phyloP scores from a whole-genome alignment of 2,888 invertebrate species.

The Stramonita haemastoma region DNA sequence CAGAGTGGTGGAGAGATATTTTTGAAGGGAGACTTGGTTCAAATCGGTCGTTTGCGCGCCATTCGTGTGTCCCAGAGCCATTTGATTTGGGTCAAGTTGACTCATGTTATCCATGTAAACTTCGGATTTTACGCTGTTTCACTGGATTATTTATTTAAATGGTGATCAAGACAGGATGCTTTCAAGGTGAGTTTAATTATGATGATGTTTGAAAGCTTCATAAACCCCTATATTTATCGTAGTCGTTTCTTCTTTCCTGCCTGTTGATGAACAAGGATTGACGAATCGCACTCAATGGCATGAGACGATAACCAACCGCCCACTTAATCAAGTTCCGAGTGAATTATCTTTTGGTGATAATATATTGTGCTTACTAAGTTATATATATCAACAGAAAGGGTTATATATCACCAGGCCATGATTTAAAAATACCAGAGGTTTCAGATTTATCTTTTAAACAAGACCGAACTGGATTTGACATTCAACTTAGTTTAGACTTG shows the following conservation, averaged over 20 bases:
- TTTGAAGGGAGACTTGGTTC: conserved; percentile 40
- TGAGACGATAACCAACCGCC: conserved; percentile 38
- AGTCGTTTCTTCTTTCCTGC: conserved; percentile 39
- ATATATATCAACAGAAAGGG: neutral
- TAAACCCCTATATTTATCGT: neutral
- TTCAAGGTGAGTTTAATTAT: conserved; percentile 18
- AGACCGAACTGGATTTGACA: conserved; percentile 1
- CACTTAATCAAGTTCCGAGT: neutral
- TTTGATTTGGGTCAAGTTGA: conserved; percentile 49
- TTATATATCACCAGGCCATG: neutral
- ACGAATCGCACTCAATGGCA: conserved; percentile 37
- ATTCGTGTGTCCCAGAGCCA: conserved; percentile 46
- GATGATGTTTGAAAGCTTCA: neutral
- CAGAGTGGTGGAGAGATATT: conserved; percentile 20
- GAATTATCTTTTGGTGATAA: neutral
- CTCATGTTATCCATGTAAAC: conserved; percentile 48
- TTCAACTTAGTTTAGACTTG: conserved; percentile 42
- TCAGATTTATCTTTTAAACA: neutral
- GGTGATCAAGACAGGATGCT: conserved; percentile 1
- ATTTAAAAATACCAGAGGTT: neutral
- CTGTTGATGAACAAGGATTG: conserved; percentile 31
- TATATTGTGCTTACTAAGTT: neutral
- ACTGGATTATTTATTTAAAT: conserved; percentile 33
- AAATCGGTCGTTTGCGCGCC: conserved; percentile 52
- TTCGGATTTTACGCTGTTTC: conserved; percentile 41